Evolutionary conservation across 2,888 invertebrate species (phyloP), one percentile per base, ranked within the genome.

Genomic region (Philaethria dido): DNA sequence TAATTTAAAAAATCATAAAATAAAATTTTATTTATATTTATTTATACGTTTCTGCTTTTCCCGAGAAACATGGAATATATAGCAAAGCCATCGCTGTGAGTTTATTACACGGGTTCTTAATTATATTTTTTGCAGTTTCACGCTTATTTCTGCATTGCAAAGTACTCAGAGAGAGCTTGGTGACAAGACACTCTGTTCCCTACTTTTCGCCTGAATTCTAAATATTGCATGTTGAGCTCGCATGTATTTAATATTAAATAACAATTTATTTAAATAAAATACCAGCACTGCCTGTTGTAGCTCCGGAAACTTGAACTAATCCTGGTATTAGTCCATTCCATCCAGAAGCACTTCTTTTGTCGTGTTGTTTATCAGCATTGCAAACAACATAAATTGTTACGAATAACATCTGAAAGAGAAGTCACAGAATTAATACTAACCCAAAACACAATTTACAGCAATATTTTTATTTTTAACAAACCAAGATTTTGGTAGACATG

Each of bases 401-500:
- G 4, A 76, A 69, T 33, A 80, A 57, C 18, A 79, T 66, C 82
- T 80, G 73, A 61, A 70, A 69, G 20, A 64, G 50, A 68, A 52
- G 11, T 11, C 11, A 52, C 9, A 50, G 8, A 29, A n/a, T 29
- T 29, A 29, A 9, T 50, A 48, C 14, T 22, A 22, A 4, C 22
- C 4, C 22, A 22, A 1, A 39, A 33, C 22, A 47, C 11, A 3
- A 3, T 1, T 6, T 8, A 8, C 33, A 33, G 8, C 8, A 9
- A 33, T 33, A 16, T 50, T 36, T 48, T n/a, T 50, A 18, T 25
- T 47, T 33, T 29, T n/a, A 33, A 50, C 86, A 86, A 78, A 91
- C 90, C 82, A 86, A 76, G 68, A 79, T 69, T 75, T 83, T 83
- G 62, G 80, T 79, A 76, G 75, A 74, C 90, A 91, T 90, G 69